Evolutionary conservation across 2,888 invertebrate species (phyloP).

Genomic region (Thyatira batis): DNA sequence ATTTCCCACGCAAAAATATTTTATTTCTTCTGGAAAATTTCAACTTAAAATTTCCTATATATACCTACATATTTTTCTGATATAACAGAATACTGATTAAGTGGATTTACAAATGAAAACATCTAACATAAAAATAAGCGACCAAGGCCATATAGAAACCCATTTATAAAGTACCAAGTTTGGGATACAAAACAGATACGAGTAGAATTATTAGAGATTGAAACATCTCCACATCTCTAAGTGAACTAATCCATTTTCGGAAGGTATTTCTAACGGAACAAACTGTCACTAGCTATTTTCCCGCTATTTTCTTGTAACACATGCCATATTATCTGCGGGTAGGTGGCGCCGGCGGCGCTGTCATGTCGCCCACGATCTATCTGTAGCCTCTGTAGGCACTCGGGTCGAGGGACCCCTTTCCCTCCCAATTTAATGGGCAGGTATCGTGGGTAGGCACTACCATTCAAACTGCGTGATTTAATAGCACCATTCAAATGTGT

Average conservation of each 20-base stretch:
- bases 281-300: constrained; percentile 1
- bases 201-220: too few relatives aligned
- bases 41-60: neutral
- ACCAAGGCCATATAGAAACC: too few relatives aligned
- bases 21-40: neutral
- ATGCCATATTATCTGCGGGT: constrained; percentile 17
- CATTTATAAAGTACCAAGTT: too few relatives aligned
- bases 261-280: too few relatives aligned
- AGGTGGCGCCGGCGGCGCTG: constrained; percentile 42
- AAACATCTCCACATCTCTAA: too few relatives aligned
- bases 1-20: neutral
- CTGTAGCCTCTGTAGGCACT: constrained; percentile 28
- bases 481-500: constrained; percentile 33
- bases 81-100: too few relatives aligned
- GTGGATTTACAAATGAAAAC: too few relatives aligned
- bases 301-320: constrained; percentile 23
- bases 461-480: constrained; percentile 37
- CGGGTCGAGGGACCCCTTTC: constrained; percentile 21
- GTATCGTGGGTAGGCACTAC: constrained; percentile 19
- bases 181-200: too few relatives aligned
- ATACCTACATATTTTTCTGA: too few relatives aligned
- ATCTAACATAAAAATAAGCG: too few relatives aligned
- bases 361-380: constrained; percentile 37
- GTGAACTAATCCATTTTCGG: too few relatives aligned
- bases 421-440: constrained; percentile 11